phyloP scores from a whole-genome alignment of 2,888 invertebrate species.

The Mythimna ferrago region DNA sequence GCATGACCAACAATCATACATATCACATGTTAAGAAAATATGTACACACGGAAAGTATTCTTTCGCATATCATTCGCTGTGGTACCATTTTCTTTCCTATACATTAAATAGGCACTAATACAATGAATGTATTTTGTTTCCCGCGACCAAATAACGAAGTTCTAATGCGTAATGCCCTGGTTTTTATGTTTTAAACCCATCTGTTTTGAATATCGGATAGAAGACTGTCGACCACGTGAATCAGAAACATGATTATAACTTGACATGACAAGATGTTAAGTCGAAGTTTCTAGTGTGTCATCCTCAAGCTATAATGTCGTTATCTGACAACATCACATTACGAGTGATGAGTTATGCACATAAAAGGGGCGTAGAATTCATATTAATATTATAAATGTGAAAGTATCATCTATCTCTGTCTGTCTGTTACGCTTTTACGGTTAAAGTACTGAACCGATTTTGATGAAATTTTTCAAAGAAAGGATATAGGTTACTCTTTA shows the following conservation, averaged over 20 bases:
- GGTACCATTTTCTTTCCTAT: constrained; percentile 66
- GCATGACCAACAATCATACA: constrained; percentile 71
- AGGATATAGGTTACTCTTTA: too few relatives aligned
- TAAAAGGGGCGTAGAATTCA: too few relatives aligned
- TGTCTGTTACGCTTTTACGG: too few relatives aligned
- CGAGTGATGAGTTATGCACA: too few relatives aligned
- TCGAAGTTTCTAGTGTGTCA: constrained; percentile 5
- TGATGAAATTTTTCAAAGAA: too few relatives aligned
- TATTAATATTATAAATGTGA: too few relatives aligned
- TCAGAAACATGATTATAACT: constrained; percentile 9
- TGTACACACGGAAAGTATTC: constrained; percentile 69
- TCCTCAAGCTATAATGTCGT: too few relatives aligned
- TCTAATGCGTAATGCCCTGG: constrained; percentile 70
- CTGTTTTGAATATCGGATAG: constrained; percentile 23
- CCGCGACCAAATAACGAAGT: constrained; percentile 59
- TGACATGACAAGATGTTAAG: not conserved
- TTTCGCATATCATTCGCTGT: constrained; percentile 60
- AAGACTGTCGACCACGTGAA: constrained; percentile 22
- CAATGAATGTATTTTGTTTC: constrained; percentile 69
- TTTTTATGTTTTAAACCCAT: constrained; percentile 61
- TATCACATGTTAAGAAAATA: constrained; percentile 75
- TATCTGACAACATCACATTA: too few relatives aligned
- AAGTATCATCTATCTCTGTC: too few relatives aligned
- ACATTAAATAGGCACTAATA: constrained; percentile 77
- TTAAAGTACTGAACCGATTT: too few relatives aligned